Conservation (phyloP, 2,888 invertebrate genomes). For the Loripinus fragilis region DNA sequence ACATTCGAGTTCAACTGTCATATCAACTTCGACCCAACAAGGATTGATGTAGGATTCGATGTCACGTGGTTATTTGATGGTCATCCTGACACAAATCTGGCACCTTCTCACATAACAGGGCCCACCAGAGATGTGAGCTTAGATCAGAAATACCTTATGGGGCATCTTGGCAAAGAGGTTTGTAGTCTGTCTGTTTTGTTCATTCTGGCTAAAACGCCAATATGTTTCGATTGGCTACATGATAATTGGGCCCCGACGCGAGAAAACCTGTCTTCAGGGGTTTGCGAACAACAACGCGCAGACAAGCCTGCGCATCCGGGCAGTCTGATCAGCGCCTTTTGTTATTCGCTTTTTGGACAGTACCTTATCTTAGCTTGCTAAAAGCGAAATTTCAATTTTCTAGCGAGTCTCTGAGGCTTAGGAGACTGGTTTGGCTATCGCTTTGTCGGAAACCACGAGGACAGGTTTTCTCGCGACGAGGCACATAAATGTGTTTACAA, state of each 20-base stretch:
- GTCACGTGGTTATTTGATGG: conserved; percentile 54
- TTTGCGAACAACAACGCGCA: too few species aligned
- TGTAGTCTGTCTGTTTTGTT: neutral
- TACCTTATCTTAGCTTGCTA: too few species aligned
- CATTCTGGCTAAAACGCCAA: neutral
- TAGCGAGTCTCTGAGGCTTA: too few species aligned
- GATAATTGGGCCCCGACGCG: too few species aligned
- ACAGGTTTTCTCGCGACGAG: too few species aligned
- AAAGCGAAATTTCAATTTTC: too few species aligned
- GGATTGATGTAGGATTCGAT: conserved; percentile 54
- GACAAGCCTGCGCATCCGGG: neutral
- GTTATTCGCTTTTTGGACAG: too few species aligned
- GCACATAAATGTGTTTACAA: too few species aligned
- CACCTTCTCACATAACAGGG: conserved; percentile 25
- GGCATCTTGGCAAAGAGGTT: conserved; percentile 44
- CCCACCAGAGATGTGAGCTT: conserved; percentile 20
- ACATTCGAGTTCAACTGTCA: conserved; percentile 55
- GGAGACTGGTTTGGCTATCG: too few species aligned
- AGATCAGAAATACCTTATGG: conserved; percentile 47
- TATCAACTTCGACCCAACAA: conserved; percentile 38
- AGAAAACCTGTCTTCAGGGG: too few species aligned
- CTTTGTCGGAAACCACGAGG: too few species aligned
- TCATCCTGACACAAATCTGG: conserved; percentile 38
- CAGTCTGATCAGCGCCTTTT: neutral
- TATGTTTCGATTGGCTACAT: neutral